Evolutionary conservation across 2,888 invertebrate genomes (phyloP), one percentile per base, ranked within the genome.

Genomic region (Coremacera marginata): DNA sequence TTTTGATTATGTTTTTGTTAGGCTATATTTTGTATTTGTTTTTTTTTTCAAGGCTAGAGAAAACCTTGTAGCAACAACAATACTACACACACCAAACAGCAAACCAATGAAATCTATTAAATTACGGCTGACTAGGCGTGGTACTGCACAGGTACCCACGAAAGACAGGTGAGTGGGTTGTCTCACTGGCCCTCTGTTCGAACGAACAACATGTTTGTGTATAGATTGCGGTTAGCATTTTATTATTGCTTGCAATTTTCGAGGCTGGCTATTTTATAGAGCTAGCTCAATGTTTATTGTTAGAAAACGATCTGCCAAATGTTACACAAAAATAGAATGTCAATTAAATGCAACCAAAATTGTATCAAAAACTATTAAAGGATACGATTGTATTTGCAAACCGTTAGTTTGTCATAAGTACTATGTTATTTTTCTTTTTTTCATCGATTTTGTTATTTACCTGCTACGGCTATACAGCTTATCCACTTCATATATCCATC

Each of bases 201-300:
- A 75, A 76, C 3, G 44, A 44, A 14, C 44, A 11, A 44, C 44
- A 11, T 44, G 44, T 14, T 44, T 79, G 76, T 78, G 77, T 79
- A 75, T 78, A 79, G 79, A 81, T 80, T 82, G 81, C 78, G 82
- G 82, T 80, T 80, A 78, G 76, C 73, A 81, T 81, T 82, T 82
- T 82, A 81, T 82, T 81, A 81, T 81, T 79, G 81, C 79, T 44
- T 44, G 44, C 44, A 11, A 44, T 44, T 11, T 44, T 11, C 14
- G 11, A 11, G 14, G 44, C 44, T 44, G 11, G 44, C 44, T 1
- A 44, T 44, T 2, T 44, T 44, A 44, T 44, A 11, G 11, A 44
- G 11, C 44, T 11, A 11, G 3, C 44, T 44, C 44, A 11, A 44
- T 44, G 11, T 11, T 1, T 14, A 44, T 44, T 44, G 11, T 11